Evolutionary conservation across 2,113 vertebrate genomes (phyloP), one percentile per base, ranked within the genome.

Genomic region (Plectropomus leopardus): DNA sequence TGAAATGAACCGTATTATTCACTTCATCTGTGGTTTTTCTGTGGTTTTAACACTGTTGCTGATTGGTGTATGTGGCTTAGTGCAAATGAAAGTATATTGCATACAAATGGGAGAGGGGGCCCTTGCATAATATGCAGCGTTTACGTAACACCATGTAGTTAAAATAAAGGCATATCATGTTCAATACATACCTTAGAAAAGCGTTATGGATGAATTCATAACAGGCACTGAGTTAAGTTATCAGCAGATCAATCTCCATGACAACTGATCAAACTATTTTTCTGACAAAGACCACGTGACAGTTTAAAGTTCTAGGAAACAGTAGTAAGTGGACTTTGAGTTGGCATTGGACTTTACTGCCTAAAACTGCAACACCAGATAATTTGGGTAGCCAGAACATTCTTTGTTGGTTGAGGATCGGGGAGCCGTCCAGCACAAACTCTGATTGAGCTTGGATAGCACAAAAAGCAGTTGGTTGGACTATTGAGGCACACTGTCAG

Each of bases 381-480:
- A 40, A 57, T 6, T 24, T 26, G 2, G 48, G 32, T 6, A 36
- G 26, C 40, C 53, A 42, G 15, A 48, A 3, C 4, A 11, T 58
- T 36, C 3, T 47, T 24, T 32, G 4, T 23, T 26, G 30, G 34
- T 1, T 45, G 40, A 64, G 50, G 19, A 13, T 32, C 53, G 42
- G 1, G 16, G 10, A 57, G 61, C 21, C n/a, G n/a, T 21, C 5
- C 28, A 70, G 58, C 26, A 71, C 32, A 13, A n/a, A 63, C 24
- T 21, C 16, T 40, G 16, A 14, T 61, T 24, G 48, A 75, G 64
- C 15, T 13, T 63, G 55, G 50, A 61, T 5, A 26, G 48, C 28
- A 44, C 34, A 48, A 36, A 65, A 67, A 78, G 5, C 78, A 81
- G 23, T 59, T 40, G 36, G 54, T 54, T 82, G 74, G 70, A 66